These are phyloP conservation scores for Lathronympha strigana DNA, from an alignment of 2,888 invertebrate species.

Conservation along the genomic window DNA sequence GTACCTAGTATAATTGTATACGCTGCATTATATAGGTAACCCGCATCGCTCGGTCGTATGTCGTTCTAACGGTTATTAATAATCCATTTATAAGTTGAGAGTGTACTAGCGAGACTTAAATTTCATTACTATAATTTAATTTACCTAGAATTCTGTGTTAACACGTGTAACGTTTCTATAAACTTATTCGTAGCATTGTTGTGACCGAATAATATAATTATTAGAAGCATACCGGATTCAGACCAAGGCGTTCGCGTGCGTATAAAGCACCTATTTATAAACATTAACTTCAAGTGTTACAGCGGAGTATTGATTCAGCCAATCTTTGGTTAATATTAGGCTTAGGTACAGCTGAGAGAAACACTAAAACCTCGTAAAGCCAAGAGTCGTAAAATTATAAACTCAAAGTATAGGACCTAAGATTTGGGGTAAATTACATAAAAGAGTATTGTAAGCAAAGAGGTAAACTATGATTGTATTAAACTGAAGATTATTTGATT, in stretches of 20 bases:
- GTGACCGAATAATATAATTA: background rate
- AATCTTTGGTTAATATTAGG: slow-evolving; percentile 15
- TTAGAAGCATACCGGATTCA: background rate
- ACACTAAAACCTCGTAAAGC: background rate
- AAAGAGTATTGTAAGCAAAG: no score
- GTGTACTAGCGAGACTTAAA: background rate
- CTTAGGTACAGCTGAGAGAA: background rate
- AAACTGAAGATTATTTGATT: no score
- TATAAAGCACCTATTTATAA: slow-evolving; percentile 17
- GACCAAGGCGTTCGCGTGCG: slow-evolving; percentile 26
- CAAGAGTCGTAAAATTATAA: background rate
- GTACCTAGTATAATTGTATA: no score
- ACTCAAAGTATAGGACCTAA: background rate
- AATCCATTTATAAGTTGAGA: background rate
- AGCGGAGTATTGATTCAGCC: slow-evolving; percentile 3
- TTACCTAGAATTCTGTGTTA: background rate
- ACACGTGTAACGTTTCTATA: no score
- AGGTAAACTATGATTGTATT: no score
- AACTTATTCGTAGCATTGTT: background rate
- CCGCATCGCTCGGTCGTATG: background rate
- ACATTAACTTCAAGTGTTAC: slow-evolving; percentile 18
- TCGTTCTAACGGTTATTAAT: background rate
- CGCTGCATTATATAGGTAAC: no score
- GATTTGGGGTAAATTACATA: background rate
- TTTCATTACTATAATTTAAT: background rate